These are phyloP conservation scores for Triplophysa tibetana DNA, from an alignment of 2,113 vertebrate species.

Conservation along the genomic window DNA sequence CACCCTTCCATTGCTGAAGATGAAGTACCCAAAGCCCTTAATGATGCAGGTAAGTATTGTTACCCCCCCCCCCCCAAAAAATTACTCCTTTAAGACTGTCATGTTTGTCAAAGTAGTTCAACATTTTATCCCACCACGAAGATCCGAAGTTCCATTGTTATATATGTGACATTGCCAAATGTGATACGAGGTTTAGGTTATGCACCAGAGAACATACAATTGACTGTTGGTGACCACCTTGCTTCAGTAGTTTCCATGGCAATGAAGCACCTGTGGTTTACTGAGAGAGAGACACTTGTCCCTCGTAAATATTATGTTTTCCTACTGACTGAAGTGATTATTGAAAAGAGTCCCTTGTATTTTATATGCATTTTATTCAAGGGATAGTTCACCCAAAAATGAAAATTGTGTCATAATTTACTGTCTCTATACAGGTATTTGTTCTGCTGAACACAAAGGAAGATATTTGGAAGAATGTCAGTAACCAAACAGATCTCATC, in stretches of 20 bases:
- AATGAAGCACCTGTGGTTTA: constrained; percentile 10
- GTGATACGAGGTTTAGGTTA: background rate
- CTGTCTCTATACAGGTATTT: too few relatives aligned
- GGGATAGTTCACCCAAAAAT: too few relatives aligned
- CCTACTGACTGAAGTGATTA: background rate
- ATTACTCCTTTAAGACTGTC: background rate
- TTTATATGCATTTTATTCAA: too few relatives aligned
- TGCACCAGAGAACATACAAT: background rate
- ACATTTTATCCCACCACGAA: background rate
- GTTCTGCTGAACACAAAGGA: too few relatives aligned
- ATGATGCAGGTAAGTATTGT: constrained; percentile 62
- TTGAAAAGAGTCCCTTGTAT: background rate
- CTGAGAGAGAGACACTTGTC: background rate
- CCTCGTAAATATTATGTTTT: background rate
- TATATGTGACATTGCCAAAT: background rate
- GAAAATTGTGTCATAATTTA: too few relatives aligned
- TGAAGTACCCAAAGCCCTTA: constrained; percentile 54
- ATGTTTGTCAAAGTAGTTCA: background rate
- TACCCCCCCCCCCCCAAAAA: background rate
- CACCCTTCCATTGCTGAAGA: constrained; percentile 54
- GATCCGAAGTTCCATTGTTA: constrained; percentile 11
- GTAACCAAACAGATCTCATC: too few relatives aligned
- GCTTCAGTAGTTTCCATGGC: background rate
- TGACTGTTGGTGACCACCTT: constrained; percentile 1
- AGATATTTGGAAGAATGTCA: too few relatives aligned